phyloP scores from a whole-genome alignment of 2,113 vertebrate genomes.

The Charadrius vociferus region DNA sequence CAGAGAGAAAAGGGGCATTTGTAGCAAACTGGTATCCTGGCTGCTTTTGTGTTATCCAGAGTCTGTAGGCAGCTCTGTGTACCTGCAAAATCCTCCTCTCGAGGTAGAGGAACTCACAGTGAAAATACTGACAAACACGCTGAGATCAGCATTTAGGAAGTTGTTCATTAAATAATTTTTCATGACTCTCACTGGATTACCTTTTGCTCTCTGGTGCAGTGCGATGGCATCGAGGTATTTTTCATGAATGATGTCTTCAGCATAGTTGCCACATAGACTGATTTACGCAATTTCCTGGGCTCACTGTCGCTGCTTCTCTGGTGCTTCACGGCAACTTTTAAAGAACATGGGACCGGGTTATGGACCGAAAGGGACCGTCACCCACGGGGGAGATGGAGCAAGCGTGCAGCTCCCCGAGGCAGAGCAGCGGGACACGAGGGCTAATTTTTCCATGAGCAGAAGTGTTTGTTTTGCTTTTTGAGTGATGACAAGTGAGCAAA shows the following conservation, averaged over 20 bases:
- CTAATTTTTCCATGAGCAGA: neutral
- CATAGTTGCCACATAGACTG: neutral
- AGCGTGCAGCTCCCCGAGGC: fast-evolving
- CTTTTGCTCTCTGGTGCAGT: neutral
- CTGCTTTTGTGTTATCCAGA: neutral
- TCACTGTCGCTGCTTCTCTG: neutral
- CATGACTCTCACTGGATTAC: neutral
- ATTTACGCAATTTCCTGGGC: neutral
- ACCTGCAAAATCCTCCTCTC: neutral
- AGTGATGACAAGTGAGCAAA: conserved; percentile 56
- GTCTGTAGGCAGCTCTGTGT: neutral
- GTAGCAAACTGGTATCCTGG: neutral
- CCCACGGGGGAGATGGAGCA: neutral
- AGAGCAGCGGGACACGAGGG: neutral
- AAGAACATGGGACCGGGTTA: neutral
- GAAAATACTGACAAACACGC: neutral
- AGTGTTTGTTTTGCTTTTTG: conserved; percentile 45
- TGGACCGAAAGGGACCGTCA: fast-evolving
- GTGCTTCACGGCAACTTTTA: neutral
- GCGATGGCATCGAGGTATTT: too few relatives aligned
- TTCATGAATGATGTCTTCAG: neutral
- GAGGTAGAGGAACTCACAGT: neutral
- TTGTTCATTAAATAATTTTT: fast-evolving
- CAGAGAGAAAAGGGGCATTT: neutral
- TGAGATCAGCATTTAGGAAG: too few relatives aligned